phyloP scores from a whole-genome alignment of 2,797 vertebrate genomes.

The Hemitrygon akajei region DNA sequence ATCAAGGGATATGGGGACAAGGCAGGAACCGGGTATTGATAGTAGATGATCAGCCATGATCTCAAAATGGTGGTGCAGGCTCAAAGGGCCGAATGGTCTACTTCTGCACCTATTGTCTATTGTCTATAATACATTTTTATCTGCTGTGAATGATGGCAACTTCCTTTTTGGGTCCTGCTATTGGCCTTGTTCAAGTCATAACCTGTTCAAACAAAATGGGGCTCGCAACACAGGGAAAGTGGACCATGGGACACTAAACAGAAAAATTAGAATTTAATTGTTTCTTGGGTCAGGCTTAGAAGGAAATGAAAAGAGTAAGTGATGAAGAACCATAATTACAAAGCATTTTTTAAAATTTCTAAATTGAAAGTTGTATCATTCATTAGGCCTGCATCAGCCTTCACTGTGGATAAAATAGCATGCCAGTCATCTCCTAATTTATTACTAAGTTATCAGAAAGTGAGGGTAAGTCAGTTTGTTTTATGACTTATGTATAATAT shows the following conservation, averaged over 20 bases:
- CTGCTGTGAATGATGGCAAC: not conserved
- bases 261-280: not conserved
- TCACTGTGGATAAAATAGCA: not conserved
- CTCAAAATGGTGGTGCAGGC: too few relatives aligned
- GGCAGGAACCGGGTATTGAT: too few relatives aligned
- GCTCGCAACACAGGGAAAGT: not conserved
- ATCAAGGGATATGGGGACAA: too few relatives aligned
- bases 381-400: not conserved
- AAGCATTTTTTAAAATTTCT: not conserved
- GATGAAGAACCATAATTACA: not conserved
- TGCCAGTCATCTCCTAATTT: not conserved
- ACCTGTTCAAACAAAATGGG: not conserved
- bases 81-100: too few relatives aligned
- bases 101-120: too few relatives aligned
- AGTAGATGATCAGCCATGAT: too few relatives aligned
- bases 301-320: not conserved
- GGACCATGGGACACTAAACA: not conserved
- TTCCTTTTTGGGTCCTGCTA: too few relatives aligned
- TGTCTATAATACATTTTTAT: too few relatives aligned
- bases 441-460: not conserved
- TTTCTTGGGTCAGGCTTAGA: too few relatives aligned
- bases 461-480: not conserved
- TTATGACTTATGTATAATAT: not conserved
- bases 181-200: not conserved
- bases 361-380: not conserved